Conservation (phyloP, 2,888 invertebrate genomes). For the Ariolimax columbianus region DNA sequence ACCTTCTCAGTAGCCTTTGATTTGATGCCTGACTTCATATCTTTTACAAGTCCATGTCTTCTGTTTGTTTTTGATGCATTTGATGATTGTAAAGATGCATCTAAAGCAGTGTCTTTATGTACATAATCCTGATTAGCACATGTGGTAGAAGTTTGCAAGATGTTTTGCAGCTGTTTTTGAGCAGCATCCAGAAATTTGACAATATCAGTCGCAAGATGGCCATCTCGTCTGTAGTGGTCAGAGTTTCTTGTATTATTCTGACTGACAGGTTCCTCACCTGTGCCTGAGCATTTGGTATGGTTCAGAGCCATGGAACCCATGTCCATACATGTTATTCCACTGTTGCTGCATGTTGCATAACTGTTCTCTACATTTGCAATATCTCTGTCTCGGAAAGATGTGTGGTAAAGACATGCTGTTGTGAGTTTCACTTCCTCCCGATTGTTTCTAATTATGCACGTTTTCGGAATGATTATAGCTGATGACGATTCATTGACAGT, state of each 20-base stretch:
- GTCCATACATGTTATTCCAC: background rate
- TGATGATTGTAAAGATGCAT: background rate
- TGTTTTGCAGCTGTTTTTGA: slow-evolving; percentile 21
- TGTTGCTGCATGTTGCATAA: background rate
- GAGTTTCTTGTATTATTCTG: background rate
- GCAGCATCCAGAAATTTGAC: slow-evolving; percentile 18
- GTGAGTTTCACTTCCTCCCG: background rate
- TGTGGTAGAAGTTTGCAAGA: background rate
- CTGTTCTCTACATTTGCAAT: background rate
- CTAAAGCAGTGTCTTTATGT: background rate
- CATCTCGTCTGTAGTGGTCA: too few relatives aligned
- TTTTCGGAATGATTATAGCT: background rate
- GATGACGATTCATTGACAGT: background rate
- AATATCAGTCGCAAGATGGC: slow-evolving; percentile 10
- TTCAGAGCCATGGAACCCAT: background rate
- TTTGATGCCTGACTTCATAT: background rate
- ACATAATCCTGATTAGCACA: background rate
- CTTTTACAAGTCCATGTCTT: background rate
- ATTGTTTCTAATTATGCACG: background rate
- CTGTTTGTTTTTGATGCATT: background rate
- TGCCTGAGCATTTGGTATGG: background rate
- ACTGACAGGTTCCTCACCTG: background rate
- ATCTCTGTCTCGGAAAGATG: background rate
- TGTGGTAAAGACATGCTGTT: background rate
- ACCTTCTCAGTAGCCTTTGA: background rate